These are phyloP conservation scores for Hartigia nigra DNA, from an alignment of 2,888 invertebrate species.

Conservation along the genomic window DNA sequence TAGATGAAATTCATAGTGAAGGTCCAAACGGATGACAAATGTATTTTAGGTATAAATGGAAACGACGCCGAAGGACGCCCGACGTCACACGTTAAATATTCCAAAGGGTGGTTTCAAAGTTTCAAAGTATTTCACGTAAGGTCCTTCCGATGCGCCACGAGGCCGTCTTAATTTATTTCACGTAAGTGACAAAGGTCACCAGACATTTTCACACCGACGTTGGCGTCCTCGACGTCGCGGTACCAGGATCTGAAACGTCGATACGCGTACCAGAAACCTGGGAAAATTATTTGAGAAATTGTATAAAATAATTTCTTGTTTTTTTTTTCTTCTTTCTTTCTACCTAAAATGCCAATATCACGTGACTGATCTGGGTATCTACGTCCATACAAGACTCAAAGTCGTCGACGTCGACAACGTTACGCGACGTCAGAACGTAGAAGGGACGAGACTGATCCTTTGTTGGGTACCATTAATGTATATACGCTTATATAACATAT, in stretches of 20 bases:
- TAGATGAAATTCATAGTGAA: neutral
- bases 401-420: too few species aligned
- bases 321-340: too few species aligned
- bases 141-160: conserved; percentile 29
- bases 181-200: conserved; percentile 48
- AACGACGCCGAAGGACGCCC: neutral
- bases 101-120: conserved; percentile 47
- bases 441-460: neutral
- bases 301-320: neutral
- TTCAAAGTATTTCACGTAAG: conserved; percentile 33
- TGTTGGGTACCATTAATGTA: too few species aligned
- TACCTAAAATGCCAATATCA: neutral
- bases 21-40: neutral
- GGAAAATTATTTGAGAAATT: neutral
- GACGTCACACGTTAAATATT: conserved; percentile 40
- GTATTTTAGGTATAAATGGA: neutral
- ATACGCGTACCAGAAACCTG: neutral
- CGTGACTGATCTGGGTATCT: too few species aligned
- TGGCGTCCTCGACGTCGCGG: neutral
- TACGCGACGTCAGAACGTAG: too few species aligned
- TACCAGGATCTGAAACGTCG: neutral
- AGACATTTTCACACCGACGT: conserved; percentile 28
- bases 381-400: too few species aligned
- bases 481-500: too few species aligned
- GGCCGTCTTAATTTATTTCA: conserved; percentile 63